These are phyloP conservation scores for Scarus forsteni DNA, from an alignment of 2,797 vertebrate genomes.

Conservation along the genomic window DNA sequence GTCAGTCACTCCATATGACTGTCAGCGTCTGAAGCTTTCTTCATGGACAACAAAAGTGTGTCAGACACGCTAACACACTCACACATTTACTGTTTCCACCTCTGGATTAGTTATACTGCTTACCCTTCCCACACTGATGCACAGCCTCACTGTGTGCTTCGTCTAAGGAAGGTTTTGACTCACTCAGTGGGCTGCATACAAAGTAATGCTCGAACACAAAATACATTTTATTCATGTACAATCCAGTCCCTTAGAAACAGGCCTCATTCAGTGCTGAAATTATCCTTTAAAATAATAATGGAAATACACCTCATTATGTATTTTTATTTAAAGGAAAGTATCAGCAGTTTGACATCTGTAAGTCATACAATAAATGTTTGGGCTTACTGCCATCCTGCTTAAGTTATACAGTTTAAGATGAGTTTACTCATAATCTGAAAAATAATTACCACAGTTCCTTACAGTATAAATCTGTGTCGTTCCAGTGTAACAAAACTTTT, in stretches of 20 bases:
- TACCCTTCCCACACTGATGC: conserved; percentile 36
- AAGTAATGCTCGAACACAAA: background rate
- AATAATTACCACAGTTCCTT: background rate
- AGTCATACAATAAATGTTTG: background rate
- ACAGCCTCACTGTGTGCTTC: conserved; percentile 23
- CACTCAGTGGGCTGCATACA: conserved; percentile 19
- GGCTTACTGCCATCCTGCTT: background rate
- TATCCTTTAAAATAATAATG: background rate
- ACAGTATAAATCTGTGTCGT: conserved; percentile 2
- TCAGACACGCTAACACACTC: background rate
- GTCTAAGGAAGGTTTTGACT: conserved; percentile 28
- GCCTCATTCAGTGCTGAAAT: background rate
- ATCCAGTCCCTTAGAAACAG: conserved; percentile 1
- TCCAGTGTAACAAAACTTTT: background rate
- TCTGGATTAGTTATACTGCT: conserved; percentile 47
- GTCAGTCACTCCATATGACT: background rate
- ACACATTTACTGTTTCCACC: conserved; percentile 14
- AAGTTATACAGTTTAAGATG: background rate
- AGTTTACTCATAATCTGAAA: background rate
- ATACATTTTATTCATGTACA: conserved; percentile 3
- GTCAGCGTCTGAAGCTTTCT: background rate
- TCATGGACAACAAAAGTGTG: background rate
- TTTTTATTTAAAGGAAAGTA: no score
- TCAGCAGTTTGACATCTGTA: no score
- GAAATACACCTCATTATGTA: no score